phyloP scores from a whole-genome alignment of 2,797 vertebrate genomes.

The Leptodactylus fallax region DNA sequence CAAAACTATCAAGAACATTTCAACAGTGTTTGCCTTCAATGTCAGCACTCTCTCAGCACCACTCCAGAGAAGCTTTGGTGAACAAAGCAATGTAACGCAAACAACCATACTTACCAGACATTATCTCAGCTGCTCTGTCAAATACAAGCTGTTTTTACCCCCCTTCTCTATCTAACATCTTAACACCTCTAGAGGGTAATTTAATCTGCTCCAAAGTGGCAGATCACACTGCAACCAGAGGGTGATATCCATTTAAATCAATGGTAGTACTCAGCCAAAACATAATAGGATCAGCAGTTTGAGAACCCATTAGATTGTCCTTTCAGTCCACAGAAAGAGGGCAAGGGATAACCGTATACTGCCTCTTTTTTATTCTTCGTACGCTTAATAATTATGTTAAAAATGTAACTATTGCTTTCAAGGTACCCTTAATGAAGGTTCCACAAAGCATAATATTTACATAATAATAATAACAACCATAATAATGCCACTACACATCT shows the following conservation, averaged over 20 bases:
- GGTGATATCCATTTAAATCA: slow-evolving; percentile 40
- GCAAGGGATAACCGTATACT: not conserved
- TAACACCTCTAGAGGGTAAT: slow-evolving; percentile 54
- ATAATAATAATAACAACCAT: no score
- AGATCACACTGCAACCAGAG: slow-evolving; percentile 40
- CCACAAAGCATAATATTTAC: no score
- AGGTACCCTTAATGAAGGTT: not conserved
- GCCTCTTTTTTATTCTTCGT: not conserved
- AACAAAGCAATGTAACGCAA: slow-evolving; percentile 68
- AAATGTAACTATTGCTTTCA: not conserved
- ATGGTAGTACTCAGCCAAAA: slow-evolving; percentile 41
- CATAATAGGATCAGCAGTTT: slow-evolving; percentile 36
- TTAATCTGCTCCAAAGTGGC: slow-evolving; percentile 46
- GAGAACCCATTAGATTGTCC: slow-evolving; percentile 16
- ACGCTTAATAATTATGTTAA: not conserved
- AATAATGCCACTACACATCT: no score
- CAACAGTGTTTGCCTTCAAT: slow-evolving; percentile 72
- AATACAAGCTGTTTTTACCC: slow-evolving; percentile 47
- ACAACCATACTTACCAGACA: slow-evolving; percentile 63
- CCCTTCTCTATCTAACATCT: slow-evolving; percentile 52
- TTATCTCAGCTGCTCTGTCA: slow-evolving; percentile 68
- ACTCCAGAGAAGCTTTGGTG: slow-evolving; percentile 67
- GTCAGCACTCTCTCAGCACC: slow-evolving; percentile 77
- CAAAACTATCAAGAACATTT: slow-evolving; percentile 75
- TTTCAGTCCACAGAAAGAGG: slow-evolving; percentile 12